A percentile compares a stretch with the other conserved stretches of the same genome.
phyloP scores from a whole-genome alignment of 2,888 invertebrate genomes.

The Epinotia brunnichana region DNA sequence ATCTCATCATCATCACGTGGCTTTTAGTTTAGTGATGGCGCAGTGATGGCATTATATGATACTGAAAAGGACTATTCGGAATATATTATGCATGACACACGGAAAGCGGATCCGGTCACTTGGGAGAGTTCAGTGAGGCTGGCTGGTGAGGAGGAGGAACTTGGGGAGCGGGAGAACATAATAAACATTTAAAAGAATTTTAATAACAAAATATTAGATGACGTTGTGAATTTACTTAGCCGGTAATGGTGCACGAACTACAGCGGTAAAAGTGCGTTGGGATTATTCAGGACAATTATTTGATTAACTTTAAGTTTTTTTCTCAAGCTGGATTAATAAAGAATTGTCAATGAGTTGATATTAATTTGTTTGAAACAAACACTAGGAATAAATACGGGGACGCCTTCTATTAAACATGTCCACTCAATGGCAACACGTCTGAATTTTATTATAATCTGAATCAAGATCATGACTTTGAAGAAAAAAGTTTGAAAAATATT shows the following conservation, averaged over 20 bases:
- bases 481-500: background rate
- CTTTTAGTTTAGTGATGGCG: slow-evolving; percentile 64
- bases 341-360: too few species aligned
- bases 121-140: slow-evolving; percentile 75
- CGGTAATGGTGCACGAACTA: background rate
- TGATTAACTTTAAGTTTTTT: too few species aligned
- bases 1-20: slow-evolving; percentile 66
- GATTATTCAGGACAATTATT: too few species aligned
- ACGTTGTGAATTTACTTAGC: background rate
- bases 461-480: background rate
- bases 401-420: too few species aligned
- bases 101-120: slow-evolving; percentile 67
- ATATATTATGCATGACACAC: slow-evolving; percentile 69
- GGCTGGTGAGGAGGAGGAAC: slow-evolving; percentile 68
- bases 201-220: background rate
- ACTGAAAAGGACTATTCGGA: slow-evolving; percentile 60
- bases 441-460: too few species aligned
- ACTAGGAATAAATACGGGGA: too few species aligned
- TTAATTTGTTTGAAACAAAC: too few species aligned
- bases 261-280: too few species aligned
- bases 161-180: slow-evolving; percentile 73
- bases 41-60: slow-evolving; percentile 70
- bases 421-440: too few species aligned
- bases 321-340: too few species aligned
- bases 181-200: background rate